A percentile compares a stretch with the other conserved stretches of the same genome.
Evolutionary conservation across 2,797 vertebrate genomes (phyloP).

Genomic region (Alouatta caraya): DNA sequence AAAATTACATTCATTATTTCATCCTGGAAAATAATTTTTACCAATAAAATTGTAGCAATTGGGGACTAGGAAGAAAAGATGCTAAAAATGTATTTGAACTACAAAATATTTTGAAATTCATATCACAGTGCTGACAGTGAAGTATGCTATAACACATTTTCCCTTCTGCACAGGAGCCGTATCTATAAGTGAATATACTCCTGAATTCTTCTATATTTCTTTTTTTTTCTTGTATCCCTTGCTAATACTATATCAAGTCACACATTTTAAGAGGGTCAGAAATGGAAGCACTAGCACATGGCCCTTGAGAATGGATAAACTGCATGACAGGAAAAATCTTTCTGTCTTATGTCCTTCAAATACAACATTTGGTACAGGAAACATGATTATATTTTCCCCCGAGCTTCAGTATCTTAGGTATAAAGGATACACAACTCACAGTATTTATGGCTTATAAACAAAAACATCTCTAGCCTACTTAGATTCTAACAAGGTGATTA

Average conservation of each 20-base stretch:
- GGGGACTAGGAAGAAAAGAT: not conserved
- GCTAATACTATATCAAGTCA: slow-evolving; percentile 71
- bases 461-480: slow-evolving; percentile 65
- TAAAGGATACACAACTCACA: slow-evolving; percentile 68
- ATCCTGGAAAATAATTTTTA: slow-evolving; percentile 23
- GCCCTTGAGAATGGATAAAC: slow-evolving; percentile 69
- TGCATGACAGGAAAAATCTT: slow-evolving; percentile 67
- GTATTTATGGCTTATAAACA: slow-evolving; percentile 61
- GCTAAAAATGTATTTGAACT: slow-evolving; percentile 7
- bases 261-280: slow-evolving; percentile 68
- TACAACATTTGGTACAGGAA: slow-evolving; percentile 75
- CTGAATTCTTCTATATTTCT: slow-evolving; percentile 53
- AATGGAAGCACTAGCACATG: slow-evolving; percentile 64
- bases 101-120: not conserved
- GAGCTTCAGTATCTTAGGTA: slow-evolving; percentile 64
- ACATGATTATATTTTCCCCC: slow-evolving; percentile 69
- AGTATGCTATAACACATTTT: not conserved
- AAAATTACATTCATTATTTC: slow-evolving; percentile 40
- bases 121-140: not conserved
- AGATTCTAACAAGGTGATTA: slow-evolving; percentile 72
- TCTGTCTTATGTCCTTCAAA: slow-evolving; percentile 74
- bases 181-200: not conserved
- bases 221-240: not conserved
- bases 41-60: slow-evolving; percentile 31
- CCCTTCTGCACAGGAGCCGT: not conserved